A percentile compares a stretch with the other conserved stretches of the same genome.
These are phyloP conservation scores for Pheosia tremula DNA, from an alignment of 2,888 invertebrate genomes.

Conservation along the genomic window DNA sequence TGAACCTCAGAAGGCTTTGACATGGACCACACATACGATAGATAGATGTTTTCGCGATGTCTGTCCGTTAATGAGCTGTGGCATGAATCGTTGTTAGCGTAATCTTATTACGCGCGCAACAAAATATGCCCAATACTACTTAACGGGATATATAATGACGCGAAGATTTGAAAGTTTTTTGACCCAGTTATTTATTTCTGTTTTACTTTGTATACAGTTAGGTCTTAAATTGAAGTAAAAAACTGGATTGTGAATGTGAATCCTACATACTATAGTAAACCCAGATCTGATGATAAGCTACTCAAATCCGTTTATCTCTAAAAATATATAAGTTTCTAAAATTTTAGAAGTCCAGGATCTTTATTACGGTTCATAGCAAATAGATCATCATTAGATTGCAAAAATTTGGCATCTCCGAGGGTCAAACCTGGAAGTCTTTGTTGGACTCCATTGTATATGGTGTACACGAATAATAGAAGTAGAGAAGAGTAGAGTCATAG, in stretches of 20 bases:
- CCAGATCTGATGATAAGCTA: too few species aligned
- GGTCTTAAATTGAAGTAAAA: not conserved
- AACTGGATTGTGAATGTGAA: not conserved
- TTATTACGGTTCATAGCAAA: too few species aligned
- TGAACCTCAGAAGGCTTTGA: not conserved
- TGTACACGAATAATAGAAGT: too few species aligned
- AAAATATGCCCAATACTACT: constrained; percentile 13
- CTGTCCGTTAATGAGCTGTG: constrained; percentile 61
- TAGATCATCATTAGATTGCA: too few species aligned
- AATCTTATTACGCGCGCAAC: constrained; percentile 43
- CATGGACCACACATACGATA: constrained; percentile 19
- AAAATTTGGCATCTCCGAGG: too few species aligned
- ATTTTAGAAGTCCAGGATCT: too few species aligned
- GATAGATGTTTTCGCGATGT: constrained; percentile 53
- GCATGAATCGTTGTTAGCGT: constrained; percentile 49
- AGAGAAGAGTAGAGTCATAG: too few species aligned
- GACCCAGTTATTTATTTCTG: not conserved
- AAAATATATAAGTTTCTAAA: too few species aligned
- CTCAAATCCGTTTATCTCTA: too few species aligned
- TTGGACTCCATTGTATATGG: too few species aligned
- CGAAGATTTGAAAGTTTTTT: constrained; percentile 8
- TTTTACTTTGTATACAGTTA: constrained; percentile 1
- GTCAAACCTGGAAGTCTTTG: not conserved
- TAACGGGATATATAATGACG: constrained; percentile 24
- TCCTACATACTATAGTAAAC: too few species aligned